These are phyloP conservation scores for Plecturocebus donacophilus DNA, from an alignment of 2,113 vertebrate genomes.

Conservation along the genomic window DNA sequence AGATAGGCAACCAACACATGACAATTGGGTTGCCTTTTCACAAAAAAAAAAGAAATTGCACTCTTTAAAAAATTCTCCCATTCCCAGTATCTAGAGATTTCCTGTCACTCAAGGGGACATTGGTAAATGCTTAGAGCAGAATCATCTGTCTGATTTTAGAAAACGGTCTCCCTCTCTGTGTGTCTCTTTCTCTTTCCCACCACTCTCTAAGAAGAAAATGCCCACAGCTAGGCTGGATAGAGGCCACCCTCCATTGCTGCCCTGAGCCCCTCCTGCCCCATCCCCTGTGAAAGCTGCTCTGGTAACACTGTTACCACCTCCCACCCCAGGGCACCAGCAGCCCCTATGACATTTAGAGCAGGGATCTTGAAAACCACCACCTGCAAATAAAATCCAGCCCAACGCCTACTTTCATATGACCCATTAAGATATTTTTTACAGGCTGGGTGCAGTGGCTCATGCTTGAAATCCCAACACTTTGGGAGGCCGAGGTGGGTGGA, in stretches of 20 bases:
- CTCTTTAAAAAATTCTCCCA: not conserved
- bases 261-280: too few relatives aligned
- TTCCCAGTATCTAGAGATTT: not conserved
- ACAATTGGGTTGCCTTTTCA: not conserved
- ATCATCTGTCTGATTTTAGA: not conserved
- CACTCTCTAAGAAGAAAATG: not conserved
- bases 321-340: not conserved
- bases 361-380: not conserved
- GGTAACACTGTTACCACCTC: not conserved
- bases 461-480: too few relatives aligned
- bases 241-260: not conserved
- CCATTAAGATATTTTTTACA: not conserved
- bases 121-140: not conserved
- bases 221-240: too few relatives aligned
- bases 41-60: not conserved
- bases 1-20: not conserved
- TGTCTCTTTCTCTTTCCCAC: too few relatives aligned
- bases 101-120: too few relatives aligned
- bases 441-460: too few relatives aligned
- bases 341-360: not conserved
- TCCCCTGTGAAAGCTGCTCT: not conserved
- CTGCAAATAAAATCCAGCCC: not conserved
- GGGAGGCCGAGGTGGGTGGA: too few relatives aligned
- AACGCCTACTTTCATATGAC: not conserved
- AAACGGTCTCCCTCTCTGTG: not conserved